phyloP scores from a whole-genome alignment of 2,113 vertebrate species.

The Boleophthalmus pectinirostris region DNA sequence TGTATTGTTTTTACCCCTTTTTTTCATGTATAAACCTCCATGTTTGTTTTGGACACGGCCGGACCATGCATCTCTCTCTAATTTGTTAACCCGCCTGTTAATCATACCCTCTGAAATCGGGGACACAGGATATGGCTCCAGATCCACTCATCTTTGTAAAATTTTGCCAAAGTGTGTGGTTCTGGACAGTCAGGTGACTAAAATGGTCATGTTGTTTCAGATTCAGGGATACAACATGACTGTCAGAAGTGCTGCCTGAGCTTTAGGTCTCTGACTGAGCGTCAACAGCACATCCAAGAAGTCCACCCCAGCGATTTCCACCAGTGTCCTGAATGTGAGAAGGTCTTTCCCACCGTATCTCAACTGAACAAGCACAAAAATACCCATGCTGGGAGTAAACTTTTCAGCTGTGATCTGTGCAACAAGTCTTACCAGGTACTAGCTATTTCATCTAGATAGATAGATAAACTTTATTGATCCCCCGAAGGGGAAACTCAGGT shows the following conservation, averaged over 20 bases:
- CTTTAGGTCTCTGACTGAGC: conserved; percentile 85
- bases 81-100: too few species aligned
- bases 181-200: too few species aligned
- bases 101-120: too few species aligned
- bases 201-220: conserved; percentile 59
- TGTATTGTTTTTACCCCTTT: too few species aligned
- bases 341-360: conserved; percentile 80
- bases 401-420: conserved; percentile 89
- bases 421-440: conserved; percentile 88
- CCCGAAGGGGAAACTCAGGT: too few species aligned
- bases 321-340: conserved; percentile 82
- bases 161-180: too few species aligned
- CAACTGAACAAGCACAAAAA: conserved; percentile 84
- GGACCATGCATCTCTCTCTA: too few species aligned
- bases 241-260: conserved; percentile 90
- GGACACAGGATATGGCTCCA: too few species aligned
- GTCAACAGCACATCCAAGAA: conserved; percentile 82
- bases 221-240: conserved; percentile 83
- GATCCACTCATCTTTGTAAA: too few species aligned
- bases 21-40: too few species aligned
- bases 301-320: conserved; percentile 85
- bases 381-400: conserved; percentile 81
- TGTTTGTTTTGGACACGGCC: too few species aligned
- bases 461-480: too few species aligned
- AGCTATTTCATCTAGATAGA: neutral